Percentiles rank a stretch among this genome's conserved stretches.
Evolutionary conservation across 2,888 invertebrate genomes (phyloP).

Genomic region (Ceriagrion tenellum): DNA sequence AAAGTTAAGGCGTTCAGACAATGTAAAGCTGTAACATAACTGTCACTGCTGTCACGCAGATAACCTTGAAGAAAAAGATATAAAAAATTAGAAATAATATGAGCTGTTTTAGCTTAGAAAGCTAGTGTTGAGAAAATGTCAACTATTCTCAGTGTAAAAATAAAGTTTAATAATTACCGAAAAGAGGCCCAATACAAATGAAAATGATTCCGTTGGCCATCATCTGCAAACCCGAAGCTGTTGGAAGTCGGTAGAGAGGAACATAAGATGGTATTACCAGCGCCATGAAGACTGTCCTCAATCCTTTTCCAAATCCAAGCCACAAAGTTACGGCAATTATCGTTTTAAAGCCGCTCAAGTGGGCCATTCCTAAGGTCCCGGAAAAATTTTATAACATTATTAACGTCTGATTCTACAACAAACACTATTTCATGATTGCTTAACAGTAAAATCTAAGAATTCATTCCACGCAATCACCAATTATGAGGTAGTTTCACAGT

Average conservation of each 20-base stretch:
- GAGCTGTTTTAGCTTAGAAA: not conserved
- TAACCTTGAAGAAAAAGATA: slow-evolving; percentile 79
- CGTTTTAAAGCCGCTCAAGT: slow-evolving; percentile 78
- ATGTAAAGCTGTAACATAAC: slow-evolving; percentile 83
- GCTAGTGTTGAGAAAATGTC: too few species aligned
- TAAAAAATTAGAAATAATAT: not conserved
- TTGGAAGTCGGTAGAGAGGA: slow-evolving; percentile 83
- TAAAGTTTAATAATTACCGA: slow-evolving; percentile 79
- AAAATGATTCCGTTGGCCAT: slow-evolving; percentile 81
- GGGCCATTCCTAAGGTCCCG: not conserved
- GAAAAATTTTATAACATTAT: not conserved
- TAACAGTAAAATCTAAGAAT: too few species aligned
- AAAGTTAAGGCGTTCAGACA: slow-evolving; percentile 84
- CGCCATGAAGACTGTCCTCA: slow-evolving; percentile 85
- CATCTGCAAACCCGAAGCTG: slow-evolving; percentile 86
- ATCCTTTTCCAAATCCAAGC: slow-evolving; percentile 85
- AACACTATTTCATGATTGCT: too few species aligned
- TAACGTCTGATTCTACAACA: not conserved
- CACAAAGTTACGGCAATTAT: slow-evolving; percentile 81
- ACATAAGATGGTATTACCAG: slow-evolving; percentile 85
- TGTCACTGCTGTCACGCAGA: slow-evolving; percentile 82
- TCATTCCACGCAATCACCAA: too few species aligned
- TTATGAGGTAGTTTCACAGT: too few species aligned
- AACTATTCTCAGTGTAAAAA: too few species aligned
- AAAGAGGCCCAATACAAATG: slow-evolving; percentile 74